Evolutionary conservation across 2,797 vertebrate species (phyloP).

Genomic region (Mionectes olivaceus): DNA sequence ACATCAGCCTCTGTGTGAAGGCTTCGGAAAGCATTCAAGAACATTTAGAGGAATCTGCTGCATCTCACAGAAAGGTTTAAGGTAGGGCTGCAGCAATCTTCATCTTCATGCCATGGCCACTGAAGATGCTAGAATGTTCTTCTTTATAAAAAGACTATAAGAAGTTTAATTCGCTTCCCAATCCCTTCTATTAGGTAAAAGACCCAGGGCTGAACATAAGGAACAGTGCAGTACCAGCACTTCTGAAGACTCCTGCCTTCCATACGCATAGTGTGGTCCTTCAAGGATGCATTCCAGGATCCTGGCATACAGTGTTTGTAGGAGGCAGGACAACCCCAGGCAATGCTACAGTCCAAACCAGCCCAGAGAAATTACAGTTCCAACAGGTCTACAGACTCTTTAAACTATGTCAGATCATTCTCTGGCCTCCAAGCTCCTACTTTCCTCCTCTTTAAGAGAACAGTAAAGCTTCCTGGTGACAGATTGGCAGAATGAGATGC

Average conservation of each 20-base stretch:
- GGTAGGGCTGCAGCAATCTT: not conserved
- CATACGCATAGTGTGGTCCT: not conserved
- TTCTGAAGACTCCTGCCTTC: not conserved
- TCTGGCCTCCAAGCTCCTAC: not conserved
- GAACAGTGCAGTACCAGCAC: not conserved
- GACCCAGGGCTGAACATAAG: not conserved
- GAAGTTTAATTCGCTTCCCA: not conserved
- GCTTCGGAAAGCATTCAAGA: not conserved
- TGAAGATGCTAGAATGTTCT: not conserved
- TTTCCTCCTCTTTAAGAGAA: not conserved
- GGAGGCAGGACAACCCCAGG: not conserved
- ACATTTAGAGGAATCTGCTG: not conserved
- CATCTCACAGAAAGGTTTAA: not conserved
- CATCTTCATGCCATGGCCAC: not conserved
- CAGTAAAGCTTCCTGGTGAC: not conserved
- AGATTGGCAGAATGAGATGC: not conserved
- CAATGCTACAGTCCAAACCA: not conserved
- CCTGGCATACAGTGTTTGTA: not conserved
- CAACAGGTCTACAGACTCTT: not conserved
- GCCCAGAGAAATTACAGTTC: not conserved
- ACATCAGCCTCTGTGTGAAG: not conserved
- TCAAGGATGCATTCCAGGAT: not conserved
- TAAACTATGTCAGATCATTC: not conserved
- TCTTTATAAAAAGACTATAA: not conserved
- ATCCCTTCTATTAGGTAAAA: not conserved